These are phyloP conservation scores for Xylota segnis DNA, from an alignment of 2,888 invertebrate genomes.

Conservation along the genomic window DNA sequence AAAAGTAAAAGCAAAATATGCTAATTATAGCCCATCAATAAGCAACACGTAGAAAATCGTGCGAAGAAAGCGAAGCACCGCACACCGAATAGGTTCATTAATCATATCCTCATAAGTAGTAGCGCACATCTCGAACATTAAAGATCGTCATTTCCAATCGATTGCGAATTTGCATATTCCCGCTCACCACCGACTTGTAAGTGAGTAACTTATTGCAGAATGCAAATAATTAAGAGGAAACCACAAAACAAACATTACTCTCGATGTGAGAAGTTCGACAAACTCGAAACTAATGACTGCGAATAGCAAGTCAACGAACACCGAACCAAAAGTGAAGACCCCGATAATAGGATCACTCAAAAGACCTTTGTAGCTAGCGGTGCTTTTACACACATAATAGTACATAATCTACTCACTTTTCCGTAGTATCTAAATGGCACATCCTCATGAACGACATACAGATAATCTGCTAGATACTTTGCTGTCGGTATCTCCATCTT, in stretches of 20 bases:
- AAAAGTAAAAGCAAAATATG: conserved; percentile 62
- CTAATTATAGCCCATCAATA: conserved; percentile 22
- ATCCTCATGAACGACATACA: conserved; percentile 84
- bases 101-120: conserved; percentile 18
- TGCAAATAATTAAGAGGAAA: conserved; percentile 56
- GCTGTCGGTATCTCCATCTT: conserved; percentile 84
- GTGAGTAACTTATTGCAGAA: conserved; percentile 22
- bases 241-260: conserved; percentile 56
- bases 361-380: conserved; percentile 34
- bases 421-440: conserved; percentile 84
- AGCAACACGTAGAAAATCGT: conserved; percentile 31
- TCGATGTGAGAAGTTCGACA: conserved; percentile 56
- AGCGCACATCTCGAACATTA: conserved; percentile 23
- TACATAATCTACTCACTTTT: conserved; percentile 82
- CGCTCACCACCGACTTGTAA: not conserved
- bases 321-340: conserved; percentile 43
- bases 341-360: conserved; percentile 47
- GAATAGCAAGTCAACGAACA: conserved; percentile 58
- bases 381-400: not conserved
- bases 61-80: conserved; percentile 62
- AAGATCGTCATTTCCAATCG: conserved; percentile 27
- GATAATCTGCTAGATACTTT: conserved; percentile 84
- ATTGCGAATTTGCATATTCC: conserved; percentile 56
- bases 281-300: conserved; percentile 65
- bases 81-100: conserved; percentile 51